phyloP scores from a whole-genome alignment of 2,113 vertebrate genomes.

The Cyanoramphus novaezelandiae region DNA sequence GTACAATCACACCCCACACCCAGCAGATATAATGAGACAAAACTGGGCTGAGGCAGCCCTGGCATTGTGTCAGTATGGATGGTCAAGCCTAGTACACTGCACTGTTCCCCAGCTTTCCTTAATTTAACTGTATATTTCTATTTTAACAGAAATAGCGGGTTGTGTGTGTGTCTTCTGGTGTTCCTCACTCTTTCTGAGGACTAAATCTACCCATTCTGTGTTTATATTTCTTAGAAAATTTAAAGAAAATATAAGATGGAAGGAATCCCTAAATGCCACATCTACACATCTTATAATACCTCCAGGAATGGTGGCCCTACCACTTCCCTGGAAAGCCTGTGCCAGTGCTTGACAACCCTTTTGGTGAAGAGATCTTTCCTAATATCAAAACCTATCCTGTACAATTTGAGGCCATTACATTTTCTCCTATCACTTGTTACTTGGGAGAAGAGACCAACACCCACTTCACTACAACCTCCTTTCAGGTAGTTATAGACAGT shows the following conservation, averaged over 20 bases:
- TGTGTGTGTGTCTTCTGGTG: not conserved
- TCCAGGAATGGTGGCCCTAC: not conserved
- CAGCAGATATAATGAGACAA: not conserved
- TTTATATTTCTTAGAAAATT: not conserved
- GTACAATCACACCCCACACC: rapidly evolving
- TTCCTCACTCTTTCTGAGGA: not conserved
- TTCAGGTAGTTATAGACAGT: not conserved
- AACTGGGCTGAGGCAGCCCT: not conserved
- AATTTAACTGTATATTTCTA: not conserved
- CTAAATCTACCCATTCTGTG: not conserved
- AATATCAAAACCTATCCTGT: not conserved
- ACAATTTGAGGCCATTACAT: not conserved
- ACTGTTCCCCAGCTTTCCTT: rapidly evolving
- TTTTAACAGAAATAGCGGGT: not conserved
- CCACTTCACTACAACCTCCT: not conserved
- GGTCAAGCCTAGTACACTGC: not conserved
- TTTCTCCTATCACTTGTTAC: not conserved
- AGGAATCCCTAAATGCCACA: not conserved
- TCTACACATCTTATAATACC: not conserved
- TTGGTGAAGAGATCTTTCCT: not conserved
- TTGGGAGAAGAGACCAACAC: not conserved
- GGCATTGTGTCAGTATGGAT: not conserved
- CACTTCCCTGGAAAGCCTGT: not conserved
- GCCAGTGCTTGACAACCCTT: not conserved
- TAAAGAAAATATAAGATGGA: not conserved